Evolutionary conservation across 2,113 vertebrate genomes (phyloP).

Genomic region (Calypte anna): DNA sequence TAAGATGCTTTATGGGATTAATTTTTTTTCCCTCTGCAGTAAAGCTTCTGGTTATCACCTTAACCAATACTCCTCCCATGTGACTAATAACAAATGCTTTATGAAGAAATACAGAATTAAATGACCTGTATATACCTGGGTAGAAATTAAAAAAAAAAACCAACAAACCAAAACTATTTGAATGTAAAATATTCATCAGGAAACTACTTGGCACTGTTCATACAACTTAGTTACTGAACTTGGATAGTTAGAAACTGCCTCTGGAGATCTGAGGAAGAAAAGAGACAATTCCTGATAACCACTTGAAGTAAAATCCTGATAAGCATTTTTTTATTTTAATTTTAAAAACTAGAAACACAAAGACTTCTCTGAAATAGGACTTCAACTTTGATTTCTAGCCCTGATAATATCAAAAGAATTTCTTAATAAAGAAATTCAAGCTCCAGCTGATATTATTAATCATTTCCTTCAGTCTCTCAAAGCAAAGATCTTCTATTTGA

Average conservation of each 20-base stretch:
- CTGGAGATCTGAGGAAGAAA: neutral
- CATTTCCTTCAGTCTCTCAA: neutral
- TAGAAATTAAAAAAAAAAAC: neutral
- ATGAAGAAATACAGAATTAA: neutral
- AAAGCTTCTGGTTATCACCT: neutral
- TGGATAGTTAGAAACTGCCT: neutral
- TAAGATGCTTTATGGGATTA: neutral
- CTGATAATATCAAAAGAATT: neutral
- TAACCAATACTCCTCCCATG: rapidly evolving
- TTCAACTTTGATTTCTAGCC: neutral
- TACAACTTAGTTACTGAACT: neutral
- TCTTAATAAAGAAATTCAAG: neutral
- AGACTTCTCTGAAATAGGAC: neutral
- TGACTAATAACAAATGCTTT: neutral
- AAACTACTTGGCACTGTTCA: neutral
- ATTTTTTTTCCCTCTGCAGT: neutral
- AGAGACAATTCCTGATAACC: neutral
- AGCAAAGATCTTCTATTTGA: neutral
- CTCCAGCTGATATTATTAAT: neutral
- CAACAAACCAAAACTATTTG: neutral
- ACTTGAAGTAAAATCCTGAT: neutral
- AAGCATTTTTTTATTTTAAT: neutral
- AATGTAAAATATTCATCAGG: neutral
- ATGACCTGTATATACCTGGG: neutral
- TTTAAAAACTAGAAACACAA: neutral